Evolutionary conservation across 2,888 invertebrate species (phyloP).

Genomic region (Adelognathus sp.): DNA sequence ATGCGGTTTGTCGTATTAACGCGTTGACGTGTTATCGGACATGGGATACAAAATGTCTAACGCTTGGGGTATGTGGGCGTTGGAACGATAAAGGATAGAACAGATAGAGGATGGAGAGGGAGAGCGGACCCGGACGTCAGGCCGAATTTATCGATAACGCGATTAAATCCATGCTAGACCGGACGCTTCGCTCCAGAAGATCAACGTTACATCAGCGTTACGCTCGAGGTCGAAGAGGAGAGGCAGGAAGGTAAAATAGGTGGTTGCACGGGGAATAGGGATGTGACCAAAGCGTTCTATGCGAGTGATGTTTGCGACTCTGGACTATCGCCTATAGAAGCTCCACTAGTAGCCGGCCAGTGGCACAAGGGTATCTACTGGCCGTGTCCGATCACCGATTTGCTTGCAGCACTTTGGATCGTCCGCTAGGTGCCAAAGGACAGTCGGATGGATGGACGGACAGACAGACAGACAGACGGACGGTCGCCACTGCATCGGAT

Average conservation of each 20-base stretch:
- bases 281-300: conserved; percentile 42
- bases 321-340: conserved; percentile 34
- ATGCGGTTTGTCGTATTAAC: conserved; percentile 51
- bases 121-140: conserved; percentile 6
- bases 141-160: conserved; percentile 62
- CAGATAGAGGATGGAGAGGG: conserved; percentile 5
- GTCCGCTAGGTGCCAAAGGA: conserved; percentile 41
- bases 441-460: conserved; percentile 49
- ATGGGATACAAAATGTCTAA: conserved; percentile 43
- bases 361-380: conserved; percentile 10
- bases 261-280: conserved; percentile 9
- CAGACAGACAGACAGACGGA: conserved; percentile 55
- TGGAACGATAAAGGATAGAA: conserved; percentile 5
- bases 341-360: neutral
- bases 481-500: conserved; percentile 40
- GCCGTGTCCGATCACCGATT: conserved; percentile 45
- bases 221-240: conserved; percentile 19
- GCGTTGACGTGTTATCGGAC: conserved; percentile 51
- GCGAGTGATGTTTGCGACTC: conserved; percentile 44
- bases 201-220: conserved; percentile 48
- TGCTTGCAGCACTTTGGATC: conserved; percentile 6
- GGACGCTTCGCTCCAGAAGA: conserved; percentile 47
- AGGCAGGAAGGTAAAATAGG: conserved; percentile 9
- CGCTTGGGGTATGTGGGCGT: neutral
- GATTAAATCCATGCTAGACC: conserved; percentile 56